phyloP scores from a whole-genome alignment of 2,797 vertebrate species.

The Parauchenoglanis punctatus region DNA sequence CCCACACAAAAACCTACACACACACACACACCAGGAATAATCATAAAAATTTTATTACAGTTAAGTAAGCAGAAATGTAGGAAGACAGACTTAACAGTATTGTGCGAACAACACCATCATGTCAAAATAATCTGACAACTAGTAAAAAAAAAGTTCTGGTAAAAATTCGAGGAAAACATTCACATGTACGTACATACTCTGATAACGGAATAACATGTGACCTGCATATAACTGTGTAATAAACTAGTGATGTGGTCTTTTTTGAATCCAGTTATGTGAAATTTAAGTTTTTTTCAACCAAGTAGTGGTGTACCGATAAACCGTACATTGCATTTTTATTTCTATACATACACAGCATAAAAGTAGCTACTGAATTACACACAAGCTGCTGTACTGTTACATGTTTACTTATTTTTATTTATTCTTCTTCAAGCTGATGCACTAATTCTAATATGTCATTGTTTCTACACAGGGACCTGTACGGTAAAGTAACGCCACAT shows the following conservation, averaged over 20 bases:
- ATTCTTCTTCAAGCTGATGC: background rate
- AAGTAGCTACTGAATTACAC: background rate
- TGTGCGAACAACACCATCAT: background rate
- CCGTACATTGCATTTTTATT: background rate
- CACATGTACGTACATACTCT: background rate
- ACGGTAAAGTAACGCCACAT: no score
- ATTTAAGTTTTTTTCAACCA: background rate
- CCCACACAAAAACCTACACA: constrained; percentile 87
- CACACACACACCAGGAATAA: constrained; percentile 5
- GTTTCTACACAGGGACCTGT: background rate
- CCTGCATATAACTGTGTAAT: background rate
- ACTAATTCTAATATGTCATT: background rate
- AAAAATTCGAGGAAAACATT: background rate
- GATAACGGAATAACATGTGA: no score
- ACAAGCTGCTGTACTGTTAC: background rate
- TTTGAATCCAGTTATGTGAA: background rate
- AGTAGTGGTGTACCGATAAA: background rate
- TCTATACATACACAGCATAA: background rate
- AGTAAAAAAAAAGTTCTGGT: background rate
- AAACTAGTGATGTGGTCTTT: background rate
- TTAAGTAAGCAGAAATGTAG: background rate
- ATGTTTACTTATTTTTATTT: background rate
- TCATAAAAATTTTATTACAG: background rate
- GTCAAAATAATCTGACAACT: background rate
- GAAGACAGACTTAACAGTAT: background rate